Evolutionary conservation across 2,113 vertebrate species (phyloP), one percentile per base, ranked within the genome.

Genomic region (Hippocampus guttulatus): DNA sequence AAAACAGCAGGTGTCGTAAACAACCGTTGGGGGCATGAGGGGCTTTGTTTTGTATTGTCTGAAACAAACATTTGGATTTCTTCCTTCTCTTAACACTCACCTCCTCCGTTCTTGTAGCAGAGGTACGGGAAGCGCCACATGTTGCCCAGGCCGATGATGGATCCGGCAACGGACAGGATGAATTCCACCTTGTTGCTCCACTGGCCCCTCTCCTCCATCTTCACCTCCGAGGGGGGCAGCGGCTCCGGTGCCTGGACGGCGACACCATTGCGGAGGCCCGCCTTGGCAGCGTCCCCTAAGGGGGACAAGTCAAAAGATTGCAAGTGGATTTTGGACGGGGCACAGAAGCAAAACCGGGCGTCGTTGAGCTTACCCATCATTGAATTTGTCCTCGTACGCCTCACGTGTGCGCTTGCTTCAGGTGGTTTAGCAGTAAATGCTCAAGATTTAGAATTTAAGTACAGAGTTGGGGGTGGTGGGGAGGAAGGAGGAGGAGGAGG

Each of bases 71-170:
- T 40, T 64, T 27, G 21, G 18, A 27, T 33, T 2, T 52, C 30
- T n/a, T 21, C 10, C 7, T 33, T 18, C 47, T 18, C 3, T 10
- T 49, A 20, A 8, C 18, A 75, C 95, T 93, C 81, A 96, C 95
- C 95, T 92, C 96, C 96, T 6, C 96, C 96, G 0, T 98, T 98
- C 88, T 96, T 98, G 90, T 97, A 97, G 91, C 96, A 98, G 55
- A 98, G 94, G 82, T 98, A 97, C 12, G 95, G 96, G 84, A 98
- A 97, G 66, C 95, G 91, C 96, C 96, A 98, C 84, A 96, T 93
- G 0, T 98, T 98, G 47, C 96, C 96, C 77, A 98, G 87, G 47
- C 96, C 95, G 0, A 98, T 91, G 86, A 98, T 97, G 86, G 96
- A 95, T 64, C 96, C 95, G 0, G 94, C 95, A 18, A 96, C 95